Evolutionary conservation across 2,113 vertebrate species (phyloP).

Genomic region (Callaeas wilsoni): DNA sequence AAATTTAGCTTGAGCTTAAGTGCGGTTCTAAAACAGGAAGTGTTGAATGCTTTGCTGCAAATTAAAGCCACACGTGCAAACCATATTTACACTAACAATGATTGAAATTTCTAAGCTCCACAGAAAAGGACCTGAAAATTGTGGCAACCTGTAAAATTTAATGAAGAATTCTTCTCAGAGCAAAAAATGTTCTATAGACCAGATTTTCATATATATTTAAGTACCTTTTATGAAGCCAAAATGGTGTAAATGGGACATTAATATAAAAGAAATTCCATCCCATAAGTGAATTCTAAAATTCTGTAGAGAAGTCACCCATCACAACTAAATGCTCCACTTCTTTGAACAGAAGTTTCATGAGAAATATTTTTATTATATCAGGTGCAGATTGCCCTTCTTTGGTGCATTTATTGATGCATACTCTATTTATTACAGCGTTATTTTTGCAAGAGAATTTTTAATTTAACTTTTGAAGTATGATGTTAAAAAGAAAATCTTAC

Average conservation of each 20-base stretch:
- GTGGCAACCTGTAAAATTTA: neutral
- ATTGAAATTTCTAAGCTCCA: neutral
- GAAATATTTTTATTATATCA: conserved; percentile 48
- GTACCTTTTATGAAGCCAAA: neutral
- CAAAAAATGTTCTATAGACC: neutral
- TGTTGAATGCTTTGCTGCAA: neutral
- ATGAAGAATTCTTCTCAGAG: neutral
- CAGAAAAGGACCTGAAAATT: neutral
- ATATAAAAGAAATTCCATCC: neutral
- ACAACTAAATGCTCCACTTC: neutral
- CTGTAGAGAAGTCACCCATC: neutral
- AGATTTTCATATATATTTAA: neutral
- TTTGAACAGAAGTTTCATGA: neutral
- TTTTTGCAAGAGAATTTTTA: conserved; percentile 40
- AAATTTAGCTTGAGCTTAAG: neutral
- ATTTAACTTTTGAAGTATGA: conserved; percentile 43
- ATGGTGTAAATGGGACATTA: neutral
- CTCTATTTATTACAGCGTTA: conserved; percentile 25
- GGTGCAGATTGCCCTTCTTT: conserved; percentile 12
- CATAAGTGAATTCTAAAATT: neutral
- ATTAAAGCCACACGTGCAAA: neutral
- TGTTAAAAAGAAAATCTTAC: conserved; percentile 25
- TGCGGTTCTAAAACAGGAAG: neutral
- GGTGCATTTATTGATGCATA: conserved; percentile 23
- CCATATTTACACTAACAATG: neutral